Evolutionary conservation across 2,797 vertebrate genomes (phyloP), one percentile per base, ranked within the genome.

Genomic region (Clarias laeviceps): DNA sequence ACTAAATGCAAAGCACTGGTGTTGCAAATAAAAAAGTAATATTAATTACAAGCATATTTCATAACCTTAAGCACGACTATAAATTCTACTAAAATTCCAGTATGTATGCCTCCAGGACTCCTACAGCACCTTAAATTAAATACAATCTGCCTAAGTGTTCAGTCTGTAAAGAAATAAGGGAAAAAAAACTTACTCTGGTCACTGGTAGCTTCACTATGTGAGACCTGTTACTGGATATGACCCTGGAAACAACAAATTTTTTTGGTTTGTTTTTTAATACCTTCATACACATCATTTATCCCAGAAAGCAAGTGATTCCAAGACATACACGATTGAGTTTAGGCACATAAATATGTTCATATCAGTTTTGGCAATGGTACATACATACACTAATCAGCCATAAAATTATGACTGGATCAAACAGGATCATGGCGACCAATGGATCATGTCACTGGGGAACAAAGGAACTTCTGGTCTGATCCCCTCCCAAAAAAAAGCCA

Each of bases 181-280:
- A 61, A 82, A 84, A 29, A 56, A 74, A 8, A 96, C 97, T 96
- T 93, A 97, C 97, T 95, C 97, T 96, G 87, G 95, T 96, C 85
- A 96, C 96, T 0, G 96, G 96, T 89, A 97, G 93, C 94, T 97
- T 97, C 93, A 97, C 97, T 92, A 97, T 97, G 90, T 97, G 97
- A 81, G 97, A 97, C 90, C 96, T 96, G 90, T 97, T 97, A 95
- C 97, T 97, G 90, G 96, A 97, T 93, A 97, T 97, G 90, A 97
- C 96, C 97, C 97, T 97, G 91, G 69, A 80, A 95, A 94, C 87
- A 88, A 92, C 61, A 85, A 9, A 84, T 81, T 69, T 29, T 50
- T 57, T 45, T 57, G 5, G 37, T 37, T 37, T 7, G 14, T 59
- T 82, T 34, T 74, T 37, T 57, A 22, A 79, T 24, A 40, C 20